Evolutionary conservation across 2,888 invertebrate species (phyloP).

Genomic region (Junonia oenone): DNA sequence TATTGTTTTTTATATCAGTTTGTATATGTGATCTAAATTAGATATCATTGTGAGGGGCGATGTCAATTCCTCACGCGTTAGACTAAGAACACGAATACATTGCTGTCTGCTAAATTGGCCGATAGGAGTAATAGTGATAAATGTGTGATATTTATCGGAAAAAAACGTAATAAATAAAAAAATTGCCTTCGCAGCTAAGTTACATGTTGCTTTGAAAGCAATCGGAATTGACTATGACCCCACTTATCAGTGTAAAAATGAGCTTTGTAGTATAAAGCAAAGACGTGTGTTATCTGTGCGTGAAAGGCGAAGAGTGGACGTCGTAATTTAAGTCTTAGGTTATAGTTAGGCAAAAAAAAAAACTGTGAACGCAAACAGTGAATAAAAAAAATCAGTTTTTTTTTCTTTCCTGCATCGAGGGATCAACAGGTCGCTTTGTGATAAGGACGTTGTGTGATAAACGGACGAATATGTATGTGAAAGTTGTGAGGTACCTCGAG

Average conservation of each 20-base stretch:
- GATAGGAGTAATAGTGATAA: slow-evolving; percentile 44
- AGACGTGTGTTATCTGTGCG: slow-evolving; percentile 45
- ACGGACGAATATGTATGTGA: slow-evolving; percentile 37
- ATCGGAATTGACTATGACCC: slow-evolving; percentile 68
- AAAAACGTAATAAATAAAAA: slow-evolving; percentile 32
- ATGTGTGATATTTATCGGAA: slow-evolving; percentile 60
- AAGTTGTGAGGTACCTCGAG: slow-evolving; percentile 45
- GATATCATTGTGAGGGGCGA: slow-evolving; percentile 59
- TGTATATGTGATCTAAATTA: slow-evolving; percentile 66
- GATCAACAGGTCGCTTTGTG: slow-evolving; percentile 64
- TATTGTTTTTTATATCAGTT: slow-evolving; percentile 37
- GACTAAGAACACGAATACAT: slow-evolving; percentile 32
- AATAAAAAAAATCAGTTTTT: slow-evolving; percentile 44
- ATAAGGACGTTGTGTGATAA: slow-evolving; percentile 59
- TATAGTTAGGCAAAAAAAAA: slow-evolving; percentile 72
- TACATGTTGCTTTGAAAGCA: slow-evolving; percentile 42
- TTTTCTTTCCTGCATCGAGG: slow-evolving; percentile 63
- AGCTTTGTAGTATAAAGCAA: slow-evolving; percentile 60
- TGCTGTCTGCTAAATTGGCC: slow-evolving; percentile 44
- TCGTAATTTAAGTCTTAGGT: slow-evolving; percentile 68
- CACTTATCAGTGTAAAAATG: slow-evolving; percentile 54
- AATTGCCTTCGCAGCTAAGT: slow-evolving; percentile 56
- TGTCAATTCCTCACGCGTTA: slow-evolving; percentile 59
- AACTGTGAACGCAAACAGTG: slow-evolving; percentile 56
- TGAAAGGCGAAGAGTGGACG: slow-evolving; percentile 38